Evolutionary conservation across 2,888 invertebrate species (phyloP), one percentile per base, ranked within the genome.

Genomic region (Volucella bombylans): DNA sequence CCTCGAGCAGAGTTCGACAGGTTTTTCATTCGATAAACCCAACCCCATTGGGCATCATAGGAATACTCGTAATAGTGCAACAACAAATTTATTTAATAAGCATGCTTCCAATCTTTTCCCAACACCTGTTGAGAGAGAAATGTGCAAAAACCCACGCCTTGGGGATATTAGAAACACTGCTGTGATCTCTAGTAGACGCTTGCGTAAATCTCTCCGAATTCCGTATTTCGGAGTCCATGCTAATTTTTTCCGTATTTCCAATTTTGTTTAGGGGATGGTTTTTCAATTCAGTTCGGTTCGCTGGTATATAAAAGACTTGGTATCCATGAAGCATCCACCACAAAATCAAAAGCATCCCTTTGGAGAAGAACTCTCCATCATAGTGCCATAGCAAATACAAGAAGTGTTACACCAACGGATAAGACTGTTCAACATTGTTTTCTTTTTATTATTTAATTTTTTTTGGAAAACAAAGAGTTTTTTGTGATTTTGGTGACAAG

Each of bases 271-370:
- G 69, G 79, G 82, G 82, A 55, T 41, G 77, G 47, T 14, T 49
- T 38, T 57, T 41, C 31, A 38, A 9, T 59, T 68, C n/a, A 8
- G 10, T 11, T 10, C 55, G 43, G 10, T 14, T 55, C 54, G 62
- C 18, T 52, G 18, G 62, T 64, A 86, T 91, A 91, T 91, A 91
- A 91, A 91, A 90, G 89, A 89, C 88, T 80, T 78, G 87, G 54
- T 74, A 85, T 86, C 86, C 68, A 83, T 62, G 86, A 88, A 87
- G 87, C 83, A 89, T 82, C 89, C 89, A 87, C 87, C 91, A 91
- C 87, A 90, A 87, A 86, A 87, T 86, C 88, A 72, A 41, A 68
- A 77, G 72, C 80, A 81, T 72, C 71, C 47, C 64, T 62, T 38
- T 72, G 39, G 50, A 64, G 38, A 81, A 69, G 67, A 81, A 67